Evolutionary conservation across 2,888 invertebrate species (phyloP), one percentile per base, ranked within the genome.

Genomic region (Pandemis heparana): DNA sequence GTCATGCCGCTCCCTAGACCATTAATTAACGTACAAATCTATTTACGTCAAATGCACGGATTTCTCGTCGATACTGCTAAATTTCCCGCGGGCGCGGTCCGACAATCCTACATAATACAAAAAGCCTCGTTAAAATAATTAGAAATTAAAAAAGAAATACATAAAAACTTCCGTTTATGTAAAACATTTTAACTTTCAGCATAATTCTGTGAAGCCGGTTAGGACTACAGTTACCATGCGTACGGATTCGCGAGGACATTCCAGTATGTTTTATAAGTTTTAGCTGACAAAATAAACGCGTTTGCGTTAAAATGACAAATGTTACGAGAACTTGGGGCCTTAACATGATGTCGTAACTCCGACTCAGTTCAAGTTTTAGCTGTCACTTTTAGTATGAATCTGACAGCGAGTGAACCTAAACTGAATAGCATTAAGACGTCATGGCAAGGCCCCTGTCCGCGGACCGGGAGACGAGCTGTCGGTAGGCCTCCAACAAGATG

Each of bases 131-230:
- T 48, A n/a, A n/a, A 48, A 48, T 48, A 48, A n/a, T 48, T 48
- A 48, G 48, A 48, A 48, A 48, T 48, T 48, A 48, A 48, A 48
- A 48, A 48, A 48, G 48, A 48, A 48, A 48, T 48, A 48, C 48
- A n/a, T n/a, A 48, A 48, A 41, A 48, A 48, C 14, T 48, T 48
- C 7, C 48, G 48, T 48, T 48, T 48, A n/a, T 48, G 14, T 48
- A 46, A 63, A 62, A 41, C 51, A 14, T 48, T 16, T 60, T 48
- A 66, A 71, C 71, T 71, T 67, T 18, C 10, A 18, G 66, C 61
- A 67, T 71, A 71, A 61, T 48, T 66, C 60, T 9, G 65, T 7
- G 59, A 71, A 61, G 61, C 9, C 9, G 53, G 16, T 39, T 48
- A 48, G 48, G 46, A 14, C 46, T 46, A 12, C n/a, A n/a, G 48